A percentile compares a stretch with the other conserved stretches of the same genome.
phyloP scores from a whole-genome alignment of 2,113 vertebrate genomes.

The Delphinapterus leucas region DNA sequence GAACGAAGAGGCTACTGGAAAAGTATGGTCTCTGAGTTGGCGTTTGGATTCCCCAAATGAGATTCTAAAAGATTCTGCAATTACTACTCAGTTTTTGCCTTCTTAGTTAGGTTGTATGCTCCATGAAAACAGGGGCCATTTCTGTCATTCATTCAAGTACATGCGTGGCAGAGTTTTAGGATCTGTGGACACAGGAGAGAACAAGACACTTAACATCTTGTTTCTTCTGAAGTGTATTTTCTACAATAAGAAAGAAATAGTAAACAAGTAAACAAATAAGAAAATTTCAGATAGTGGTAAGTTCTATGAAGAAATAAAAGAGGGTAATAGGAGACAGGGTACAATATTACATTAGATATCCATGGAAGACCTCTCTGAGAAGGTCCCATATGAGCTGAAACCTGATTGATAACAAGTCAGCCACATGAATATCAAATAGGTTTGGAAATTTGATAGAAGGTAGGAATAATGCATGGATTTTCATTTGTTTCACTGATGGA shows the following conservation, averaged over 20 bases:
- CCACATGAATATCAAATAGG: not conserved
- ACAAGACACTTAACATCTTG: not conserved
- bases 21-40: not conserved
- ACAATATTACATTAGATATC: not conserved
- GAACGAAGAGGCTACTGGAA: not conserved
- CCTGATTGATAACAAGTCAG: not conserved
- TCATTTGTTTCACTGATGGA: not conserved
- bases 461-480: not conserved
- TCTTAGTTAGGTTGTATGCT: not conserved
- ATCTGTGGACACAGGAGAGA: not conserved
- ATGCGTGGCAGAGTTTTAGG: not conserved
- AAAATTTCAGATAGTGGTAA: not conserved
- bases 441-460: not conserved
- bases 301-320: not conserved
- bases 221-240: not conserved
- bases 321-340: not conserved
- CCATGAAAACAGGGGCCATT: not conserved
- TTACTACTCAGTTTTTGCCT: not conserved
- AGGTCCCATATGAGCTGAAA: not conserved
- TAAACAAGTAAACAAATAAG: not conserved
- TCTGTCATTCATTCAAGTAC: not conserved
- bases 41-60: conserved; percentile 11
- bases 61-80: not conserved
- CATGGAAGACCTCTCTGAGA: not conserved
- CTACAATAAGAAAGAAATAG: not conserved